Evolutionary conservation across 2,113 vertebrate genomes (phyloP).

Genomic region (Choloepus hoffmanni): DNA sequence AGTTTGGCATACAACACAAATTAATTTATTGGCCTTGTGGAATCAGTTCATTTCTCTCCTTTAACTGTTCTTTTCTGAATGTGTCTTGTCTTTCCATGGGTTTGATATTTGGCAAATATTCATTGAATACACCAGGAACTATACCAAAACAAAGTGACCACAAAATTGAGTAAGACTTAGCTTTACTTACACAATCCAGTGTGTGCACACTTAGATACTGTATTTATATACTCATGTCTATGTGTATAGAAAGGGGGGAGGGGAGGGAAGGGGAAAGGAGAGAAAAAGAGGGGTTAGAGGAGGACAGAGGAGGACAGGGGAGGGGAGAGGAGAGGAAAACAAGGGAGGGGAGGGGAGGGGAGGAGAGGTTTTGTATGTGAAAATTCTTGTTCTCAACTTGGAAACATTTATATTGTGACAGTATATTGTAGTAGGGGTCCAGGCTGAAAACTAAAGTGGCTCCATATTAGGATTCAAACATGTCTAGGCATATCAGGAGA

Average conservation of each 20-base stretch:
- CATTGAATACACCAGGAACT: background rate
- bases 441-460: background rate
- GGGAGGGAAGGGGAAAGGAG: no score
- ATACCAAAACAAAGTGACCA: background rate
- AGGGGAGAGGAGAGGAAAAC: no score
- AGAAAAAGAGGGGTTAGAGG: no score
- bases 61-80: slow-evolving; percentile 69
- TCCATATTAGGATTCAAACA: background rate
- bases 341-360: no score
- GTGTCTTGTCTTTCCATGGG: slow-evolving; percentile 28
- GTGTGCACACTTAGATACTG: background rate
- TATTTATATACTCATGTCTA: background rate
- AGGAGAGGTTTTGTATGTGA: background rate
- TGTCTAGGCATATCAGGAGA: background rate
- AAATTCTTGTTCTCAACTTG: background rate
- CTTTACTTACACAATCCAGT: background rate
- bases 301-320: no score
- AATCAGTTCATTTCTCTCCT: slow-evolving; percentile 62
- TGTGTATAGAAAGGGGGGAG: background rate
- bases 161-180: background rate
- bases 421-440: background rate
- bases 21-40: slow-evolving; percentile 72
- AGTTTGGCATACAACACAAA: slow-evolving; percentile 70
- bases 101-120: slow-evolving; percentile 5
- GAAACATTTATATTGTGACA: background rate